Base-by-base conservation (phyloP, 2,797 vertebrate species). In the Podarcis siculus region DNA sequence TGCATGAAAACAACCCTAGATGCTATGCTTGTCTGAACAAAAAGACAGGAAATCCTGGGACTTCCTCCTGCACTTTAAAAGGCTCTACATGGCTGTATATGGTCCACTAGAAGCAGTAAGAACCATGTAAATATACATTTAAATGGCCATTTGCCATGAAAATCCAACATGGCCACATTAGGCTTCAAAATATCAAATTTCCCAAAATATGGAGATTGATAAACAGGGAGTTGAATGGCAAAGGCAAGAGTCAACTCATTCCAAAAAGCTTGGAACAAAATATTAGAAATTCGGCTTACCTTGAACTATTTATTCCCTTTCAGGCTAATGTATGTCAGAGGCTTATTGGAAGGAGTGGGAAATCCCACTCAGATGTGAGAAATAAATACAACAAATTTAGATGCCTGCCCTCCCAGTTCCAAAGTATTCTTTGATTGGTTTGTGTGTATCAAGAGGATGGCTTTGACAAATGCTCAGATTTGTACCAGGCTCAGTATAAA, bases 91-190 rank as follows among this genome's bases (percentile, higher is more conserved):
- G 8, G 7, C 4, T 7, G 39, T 81, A 30, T 3, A 86, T 32
- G 79, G 85, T 82, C 39, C 85, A n/a, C 39, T 87, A 83, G 49
- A 66, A 58, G n/a, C 25, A 88, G 30, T 49, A 78, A 86, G 58
- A 21, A 42, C 0, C 76, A 55, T 55, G 13, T 55, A 55, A 55
- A 55, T 55, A 55, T 55, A 55, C 49, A 55, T 55, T 55, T 55
- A 55, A 55, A 55, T 55, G 49, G 49, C 49, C 49, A 55, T 55
- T 55, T 55, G 13, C 49, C 13, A 15, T 55, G 49, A 15, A 15
- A 15, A 15, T 55, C 49, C 49, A 55, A 55, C 49, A 15, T 55
- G 49, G 49, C 10, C 49, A 55, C 49, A 55, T 55, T 55, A 15
- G 49, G 13, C 49, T 55, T 55, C 49, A 55, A 55, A 15, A 55